Percentiles rank a stretch among this genome's conserved stretches.
These are phyloP conservation scores for Drosophila parthenogenetica DNA, from an alignment of 2,888 invertebrate species.

Conservation along the genomic window DNA sequence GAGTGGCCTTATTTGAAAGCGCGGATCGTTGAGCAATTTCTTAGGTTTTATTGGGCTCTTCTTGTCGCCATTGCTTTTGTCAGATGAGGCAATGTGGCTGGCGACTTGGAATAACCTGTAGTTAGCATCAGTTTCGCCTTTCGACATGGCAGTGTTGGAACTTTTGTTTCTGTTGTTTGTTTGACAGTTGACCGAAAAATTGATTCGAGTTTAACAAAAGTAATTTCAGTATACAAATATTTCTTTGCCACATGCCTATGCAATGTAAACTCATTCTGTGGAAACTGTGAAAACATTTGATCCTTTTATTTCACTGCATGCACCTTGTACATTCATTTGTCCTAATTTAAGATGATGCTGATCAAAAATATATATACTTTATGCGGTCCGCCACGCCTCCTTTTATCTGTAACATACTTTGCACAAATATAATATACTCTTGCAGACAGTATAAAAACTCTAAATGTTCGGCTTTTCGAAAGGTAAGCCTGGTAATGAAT, in stretches of 20 bases:
- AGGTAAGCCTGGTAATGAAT: conserved; percentile 25
- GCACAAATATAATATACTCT: too few relatives aligned
- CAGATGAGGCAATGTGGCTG: not conserved
- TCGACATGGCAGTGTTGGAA: conserved; percentile 45
- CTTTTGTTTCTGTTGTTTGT: conserved; percentile 10
- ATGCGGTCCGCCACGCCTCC: too few relatives aligned
- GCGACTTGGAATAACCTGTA: not conserved
- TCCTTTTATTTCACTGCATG: conserved; percentile 2
- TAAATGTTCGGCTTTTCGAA: not conserved
- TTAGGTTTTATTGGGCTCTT: conserved; percentile 3
- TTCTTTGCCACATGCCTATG: conserved; percentile 32
- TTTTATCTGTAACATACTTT: too few relatives aligned
- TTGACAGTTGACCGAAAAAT: conserved; percentile 23
- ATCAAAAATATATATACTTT: too few relatives aligned
- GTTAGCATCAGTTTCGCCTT: conserved; percentile 14
- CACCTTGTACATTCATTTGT: not conserved
- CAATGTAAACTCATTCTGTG: not conserved
- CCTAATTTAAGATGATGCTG: not conserved
- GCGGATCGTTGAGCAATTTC: conserved; percentile 88
- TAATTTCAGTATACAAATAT: not conserved
- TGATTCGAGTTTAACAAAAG: conserved; percentile 10
- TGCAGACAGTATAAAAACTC: too few relatives aligned
- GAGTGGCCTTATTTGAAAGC: conserved; percentile 87
- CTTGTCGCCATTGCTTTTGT: not conserved
- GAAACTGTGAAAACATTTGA: conserved; percentile 23